A percentile compares a stretch with the other conserved stretches of the same genome.
Evolutionary conservation across 30 jellyfish, hydroid and myxozoan species (phyloP).

Genomic region (Phacellophora camtschatica): DNA sequence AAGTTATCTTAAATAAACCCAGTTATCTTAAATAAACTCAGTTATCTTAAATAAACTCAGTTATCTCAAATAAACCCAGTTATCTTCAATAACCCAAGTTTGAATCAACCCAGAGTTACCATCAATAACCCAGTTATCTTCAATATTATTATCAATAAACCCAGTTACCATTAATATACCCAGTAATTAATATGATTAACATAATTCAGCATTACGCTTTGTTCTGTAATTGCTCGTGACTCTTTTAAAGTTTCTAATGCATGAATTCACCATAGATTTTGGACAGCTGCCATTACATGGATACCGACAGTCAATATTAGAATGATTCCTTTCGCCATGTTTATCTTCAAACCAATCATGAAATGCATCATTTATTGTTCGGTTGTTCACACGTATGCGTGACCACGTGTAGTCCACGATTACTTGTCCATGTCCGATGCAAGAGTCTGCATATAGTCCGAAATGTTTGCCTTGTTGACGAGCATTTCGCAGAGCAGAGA

Average conservation of each 20-base stretch:
- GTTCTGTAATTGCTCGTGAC: constrained; percentile 49
- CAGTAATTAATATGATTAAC: constrained; percentile 5
- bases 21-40: too few relatives aligned
- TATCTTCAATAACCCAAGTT: too few relatives aligned
- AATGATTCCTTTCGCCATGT: constrained; percentile 16
- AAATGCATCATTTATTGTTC: constrained; percentile 66
- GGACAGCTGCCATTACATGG: constrained; percentile 99
- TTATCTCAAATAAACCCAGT: too few relatives aligned
- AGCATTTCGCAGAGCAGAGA: constrained; percentile 34
- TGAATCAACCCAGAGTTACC: too few relatives aligned
- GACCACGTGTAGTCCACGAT: constrained; percentile 95
- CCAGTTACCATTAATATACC: neutral
- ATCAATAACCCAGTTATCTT: too few relatives aligned
- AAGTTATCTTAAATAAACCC: too few relatives aligned
- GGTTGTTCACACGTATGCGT: constrained; percentile 68
- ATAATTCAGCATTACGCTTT: constrained; percentile 79
- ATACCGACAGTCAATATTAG: constrained; percentile 71
- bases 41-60: too few relatives aligned
- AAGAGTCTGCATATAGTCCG: constrained; percentile 94
- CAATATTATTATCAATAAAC: neutral
- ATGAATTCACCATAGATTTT: constrained; percentile 70
- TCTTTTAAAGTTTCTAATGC: constrained; percentile 77
- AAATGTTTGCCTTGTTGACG: constrained; percentile 4
- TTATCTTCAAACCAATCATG: constrained; percentile 68
- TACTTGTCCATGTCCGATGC: constrained; percentile 95